Evolutionary conservation across 2,113 vertebrate species (phyloP).

Genomic region (Oreocharis arfaki): DNA sequence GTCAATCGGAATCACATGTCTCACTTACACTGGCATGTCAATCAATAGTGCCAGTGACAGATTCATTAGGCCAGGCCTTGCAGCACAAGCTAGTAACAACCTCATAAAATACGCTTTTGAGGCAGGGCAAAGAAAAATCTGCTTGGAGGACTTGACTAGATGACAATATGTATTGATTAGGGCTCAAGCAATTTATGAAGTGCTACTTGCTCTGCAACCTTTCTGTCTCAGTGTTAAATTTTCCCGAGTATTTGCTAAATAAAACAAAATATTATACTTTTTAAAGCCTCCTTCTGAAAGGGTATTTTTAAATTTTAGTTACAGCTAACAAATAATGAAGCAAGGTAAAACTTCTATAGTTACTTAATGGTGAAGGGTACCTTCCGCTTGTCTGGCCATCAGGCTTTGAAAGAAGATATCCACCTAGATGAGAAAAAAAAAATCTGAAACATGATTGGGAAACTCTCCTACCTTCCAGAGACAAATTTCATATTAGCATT

Average conservation of each 20-base stretch:
- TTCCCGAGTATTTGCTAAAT: constrained; percentile 72
- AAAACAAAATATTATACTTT: constrained; percentile 72
- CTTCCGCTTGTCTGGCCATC: constrained; percentile 45
- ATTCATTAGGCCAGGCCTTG: constrained; percentile 85
- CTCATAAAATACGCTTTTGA: constrained; percentile 84
- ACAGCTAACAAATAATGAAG: constrained; percentile 62
- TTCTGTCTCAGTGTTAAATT: constrained; percentile 73
- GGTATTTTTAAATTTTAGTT: constrained; percentile 55
- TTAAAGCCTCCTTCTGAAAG: constrained; percentile 51
- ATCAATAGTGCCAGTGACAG: constrained; percentile 85
- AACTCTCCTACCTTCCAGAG: neutral
- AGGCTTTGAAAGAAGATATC: constrained; percentile 50
- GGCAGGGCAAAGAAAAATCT: constrained; percentile 70
- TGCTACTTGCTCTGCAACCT: constrained; percentile 73
- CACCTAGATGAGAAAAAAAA: constrained; percentile 15
- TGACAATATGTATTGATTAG: constrained; percentile 85
- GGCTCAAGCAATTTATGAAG: constrained; percentile 79
- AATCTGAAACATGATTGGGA: constrained; percentile 13
- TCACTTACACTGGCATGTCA: constrained; percentile 89
- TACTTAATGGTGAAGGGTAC: constrained; percentile 57
- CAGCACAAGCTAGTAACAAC: constrained; percentile 78
- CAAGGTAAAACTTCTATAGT: constrained; percentile 54
- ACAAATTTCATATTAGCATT: constrained; percentile 35
- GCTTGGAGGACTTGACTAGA: constrained; percentile 70
- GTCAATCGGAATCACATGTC: constrained; percentile 91